phyloP scores from a whole-genome alignment of 2,113 vertebrate species.

The Passer montanus region DNA sequence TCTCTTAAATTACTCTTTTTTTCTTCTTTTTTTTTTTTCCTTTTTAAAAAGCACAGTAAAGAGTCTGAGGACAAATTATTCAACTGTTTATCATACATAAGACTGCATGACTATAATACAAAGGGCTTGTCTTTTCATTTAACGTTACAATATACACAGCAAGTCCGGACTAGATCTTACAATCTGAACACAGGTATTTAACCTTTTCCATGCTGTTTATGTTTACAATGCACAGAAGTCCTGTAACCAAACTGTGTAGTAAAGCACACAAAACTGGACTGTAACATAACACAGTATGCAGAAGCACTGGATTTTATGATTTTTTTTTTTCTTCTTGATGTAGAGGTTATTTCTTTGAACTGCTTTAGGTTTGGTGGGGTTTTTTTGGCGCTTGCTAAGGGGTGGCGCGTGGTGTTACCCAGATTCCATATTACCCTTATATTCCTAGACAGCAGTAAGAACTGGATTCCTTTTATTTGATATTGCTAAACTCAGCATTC shows the following conservation, averaged over 20 bases:
- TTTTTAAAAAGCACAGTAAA: slow-evolving; percentile 85
- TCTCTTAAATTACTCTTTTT: slow-evolving; percentile 62
- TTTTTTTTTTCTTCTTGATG: slow-evolving; percentile 44
- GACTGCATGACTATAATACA: slow-evolving; percentile 99
- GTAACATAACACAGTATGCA: slow-evolving; percentile 82
- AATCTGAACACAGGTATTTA: slow-evolving; percentile 99
- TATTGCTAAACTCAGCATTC: slow-evolving; percentile 69
- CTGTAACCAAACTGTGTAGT: slow-evolving; percentile 95
- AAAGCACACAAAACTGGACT: slow-evolving; percentile 93
- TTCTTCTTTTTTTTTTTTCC: neutral
- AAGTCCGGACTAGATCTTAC: slow-evolving; percentile 99
- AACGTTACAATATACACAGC: slow-evolving; percentile 99
- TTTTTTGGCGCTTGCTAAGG: slow-evolving; percentile 72
- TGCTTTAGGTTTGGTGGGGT: slow-evolving; percentile 38
- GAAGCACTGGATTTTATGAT: slow-evolving; percentile 75
- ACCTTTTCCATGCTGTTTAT: slow-evolving; percentile 99
- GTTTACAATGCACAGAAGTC: slow-evolving; percentile 99
- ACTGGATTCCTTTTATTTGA: slow-evolving; percentile 59
- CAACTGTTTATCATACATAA: slow-evolving; percentile 99
- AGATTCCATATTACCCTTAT: slow-evolving; percentile 33
- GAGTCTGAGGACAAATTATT: slow-evolving; percentile 96
- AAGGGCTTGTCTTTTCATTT: slow-evolving; percentile 93
- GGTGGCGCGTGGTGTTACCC: slow-evolving; percentile 70
- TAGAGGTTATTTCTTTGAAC: slow-evolving; percentile 61
- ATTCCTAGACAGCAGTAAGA: slow-evolving; percentile 74